phyloP scores from a whole-genome alignment of 2,113 vertebrate species.

The Panthera tigris region DNA sequence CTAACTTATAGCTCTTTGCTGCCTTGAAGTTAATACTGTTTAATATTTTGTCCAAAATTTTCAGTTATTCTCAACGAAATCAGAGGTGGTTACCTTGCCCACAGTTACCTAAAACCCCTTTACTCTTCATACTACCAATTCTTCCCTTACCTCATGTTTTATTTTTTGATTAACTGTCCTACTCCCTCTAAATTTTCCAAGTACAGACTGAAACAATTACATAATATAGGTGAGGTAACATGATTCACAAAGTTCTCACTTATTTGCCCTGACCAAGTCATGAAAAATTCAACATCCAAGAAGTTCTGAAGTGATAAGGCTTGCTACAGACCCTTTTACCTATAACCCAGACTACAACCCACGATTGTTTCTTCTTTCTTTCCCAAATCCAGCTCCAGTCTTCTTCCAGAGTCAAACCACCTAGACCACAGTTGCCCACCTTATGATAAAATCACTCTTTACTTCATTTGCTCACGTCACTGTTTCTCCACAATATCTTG shows the following conservation, averaged over 20 bases:
- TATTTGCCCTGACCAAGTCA: background rate
- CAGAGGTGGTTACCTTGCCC: background rate
- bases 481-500: background rate
- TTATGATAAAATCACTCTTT: background rate
- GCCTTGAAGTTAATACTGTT: background rate
- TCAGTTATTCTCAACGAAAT: background rate
- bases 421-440: background rate
- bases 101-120: background rate
- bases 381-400: background rate
- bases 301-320: background rate
- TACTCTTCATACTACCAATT: background rate
- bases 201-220: background rate
- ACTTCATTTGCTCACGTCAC: background rate
- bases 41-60: background rate
- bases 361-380: background rate
- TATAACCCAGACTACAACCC: background rate
- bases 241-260: background rate
- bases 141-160: background rate
- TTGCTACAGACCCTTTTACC: background rate
- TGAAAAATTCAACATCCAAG: background rate
- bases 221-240: background rate
- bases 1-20: background rate
- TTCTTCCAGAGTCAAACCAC: background rate
- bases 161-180: background rate
- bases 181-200: background rate